phyloP scores from a whole-genome alignment of 1,140 invertebrate genomes.

The Zaprionus ornatus region DNA sequence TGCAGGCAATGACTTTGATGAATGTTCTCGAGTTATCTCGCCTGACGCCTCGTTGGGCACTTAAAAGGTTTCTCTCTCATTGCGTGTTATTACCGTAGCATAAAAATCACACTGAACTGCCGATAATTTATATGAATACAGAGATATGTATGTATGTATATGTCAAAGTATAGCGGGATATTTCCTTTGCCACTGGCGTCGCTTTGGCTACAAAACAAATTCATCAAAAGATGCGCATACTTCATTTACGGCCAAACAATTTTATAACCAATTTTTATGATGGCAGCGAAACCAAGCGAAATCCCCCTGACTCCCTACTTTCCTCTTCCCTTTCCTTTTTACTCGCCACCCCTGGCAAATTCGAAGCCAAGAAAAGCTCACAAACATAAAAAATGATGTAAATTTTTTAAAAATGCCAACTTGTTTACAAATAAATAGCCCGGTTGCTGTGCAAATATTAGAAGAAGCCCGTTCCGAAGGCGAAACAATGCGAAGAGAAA shows the following conservation, averaged over 20 bases:
- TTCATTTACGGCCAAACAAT: conserved; percentile 71
- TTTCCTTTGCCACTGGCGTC: conserved; percentile 28
- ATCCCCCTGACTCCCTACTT: neutral
- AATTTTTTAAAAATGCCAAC: conserved; percentile 68
- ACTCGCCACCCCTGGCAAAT: neutral
- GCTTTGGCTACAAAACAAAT: conserved; percentile 60
- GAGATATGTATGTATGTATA: conserved; percentile 20
- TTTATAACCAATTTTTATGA: conserved; percentile 77
- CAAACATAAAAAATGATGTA: conserved; percentile 66
- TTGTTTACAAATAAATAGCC: conserved; percentile 79
- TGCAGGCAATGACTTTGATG: conserved; percentile 14
- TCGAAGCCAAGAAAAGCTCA: conserved; percentile 20
- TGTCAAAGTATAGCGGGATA: neutral
- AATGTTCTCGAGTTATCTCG: conserved; percentile 12
- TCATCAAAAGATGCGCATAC: conserved; percentile 73
- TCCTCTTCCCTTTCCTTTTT: neutral
- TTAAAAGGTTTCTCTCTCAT: conserved; percentile 16
- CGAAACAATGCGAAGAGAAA: conserved; percentile 10
- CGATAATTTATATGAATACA: conserved; percentile 19
- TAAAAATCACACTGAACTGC: conserved; percentile 60
- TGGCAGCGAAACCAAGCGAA: conserved; percentile 20
- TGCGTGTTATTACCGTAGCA: conserved; percentile 43
- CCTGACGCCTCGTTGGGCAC: conserved; percentile 24
- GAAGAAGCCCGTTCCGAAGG: conserved; percentile 15
- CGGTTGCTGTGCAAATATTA: conserved; percentile 53